Conservation (phyloP, 2,113 vertebrate genomes). For the Myotis davidii region DNA sequence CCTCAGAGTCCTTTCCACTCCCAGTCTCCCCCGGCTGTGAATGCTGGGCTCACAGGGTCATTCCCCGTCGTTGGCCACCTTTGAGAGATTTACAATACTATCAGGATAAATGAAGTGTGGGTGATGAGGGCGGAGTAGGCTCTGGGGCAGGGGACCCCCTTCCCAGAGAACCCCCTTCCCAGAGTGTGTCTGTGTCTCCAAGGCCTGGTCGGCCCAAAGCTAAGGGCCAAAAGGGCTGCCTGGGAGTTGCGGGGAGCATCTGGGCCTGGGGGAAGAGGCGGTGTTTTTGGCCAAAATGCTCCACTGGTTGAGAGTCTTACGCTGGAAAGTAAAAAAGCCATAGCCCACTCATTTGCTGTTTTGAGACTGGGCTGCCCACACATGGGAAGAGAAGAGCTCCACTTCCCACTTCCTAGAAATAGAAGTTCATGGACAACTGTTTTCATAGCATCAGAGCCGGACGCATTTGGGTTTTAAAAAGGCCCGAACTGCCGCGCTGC, state of each 20-base stretch:
- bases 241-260: not conserved
- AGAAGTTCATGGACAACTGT: not conserved
- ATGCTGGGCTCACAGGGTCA: not conserved
- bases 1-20: not conserved
- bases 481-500: not conserved
- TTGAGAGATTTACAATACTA: not conserved
- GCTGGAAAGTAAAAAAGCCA: not conserved
- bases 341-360: not conserved
- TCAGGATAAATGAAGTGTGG: not conserved
- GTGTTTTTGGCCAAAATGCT: not conserved
- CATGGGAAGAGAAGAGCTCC: not conserved
- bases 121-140: not conserved
- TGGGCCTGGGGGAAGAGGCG: not conserved
- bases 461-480: not conserved
- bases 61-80: not conserved
- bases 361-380: not conserved
- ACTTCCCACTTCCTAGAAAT: constrained; percentile 5
- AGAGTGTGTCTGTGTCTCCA: fast-evolving
- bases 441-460: not conserved
- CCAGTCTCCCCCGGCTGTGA: not conserved
- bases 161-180: not conserved
- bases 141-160: not conserved
- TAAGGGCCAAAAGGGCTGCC: not conserved
- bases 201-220: not conserved
- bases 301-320: not conserved